Evolutionary conservation across 1,140 invertebrate species (phyloP).

Genomic region (Paralvinella palmiformis): DNA sequence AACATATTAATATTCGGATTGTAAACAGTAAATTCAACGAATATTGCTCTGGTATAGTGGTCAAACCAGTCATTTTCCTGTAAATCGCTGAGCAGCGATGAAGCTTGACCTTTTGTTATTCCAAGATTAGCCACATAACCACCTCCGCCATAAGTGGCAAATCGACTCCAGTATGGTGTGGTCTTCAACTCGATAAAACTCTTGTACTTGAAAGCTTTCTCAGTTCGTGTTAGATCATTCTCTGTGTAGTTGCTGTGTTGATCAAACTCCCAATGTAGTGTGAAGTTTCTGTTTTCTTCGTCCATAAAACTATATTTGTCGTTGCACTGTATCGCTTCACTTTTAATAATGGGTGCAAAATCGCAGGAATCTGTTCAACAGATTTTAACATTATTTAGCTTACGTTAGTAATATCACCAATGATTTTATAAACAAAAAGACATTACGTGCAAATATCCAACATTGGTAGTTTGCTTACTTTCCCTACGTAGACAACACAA

Average conservation of each 20-base stretch:
- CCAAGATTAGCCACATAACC: constrained; percentile 33
- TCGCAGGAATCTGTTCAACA: neutral
- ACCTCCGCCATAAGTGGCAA: constrained; percentile 29
- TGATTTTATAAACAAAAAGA: no score
- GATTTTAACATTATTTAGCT: no score
- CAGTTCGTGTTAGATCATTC: neutral
- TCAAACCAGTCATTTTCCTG: constrained; percentile 48
- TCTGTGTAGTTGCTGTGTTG: neutral
- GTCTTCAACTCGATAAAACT: constrained; percentile 20
- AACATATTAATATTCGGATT: constrained; percentile 46
- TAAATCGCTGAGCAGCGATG: neutral
- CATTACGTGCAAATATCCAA: no score
- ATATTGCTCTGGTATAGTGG: constrained; percentile 54
- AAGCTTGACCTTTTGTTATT: neutral
- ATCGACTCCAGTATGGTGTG: constrained; percentile 24
- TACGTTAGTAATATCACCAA: no score
- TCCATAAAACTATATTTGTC: neutral
- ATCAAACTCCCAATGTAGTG: neutral
- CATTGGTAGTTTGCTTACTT: no score
- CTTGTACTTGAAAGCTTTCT: constrained; percentile 23
- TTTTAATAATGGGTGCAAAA: neutral
- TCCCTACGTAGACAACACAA: no score
- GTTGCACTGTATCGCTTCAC: neutral
- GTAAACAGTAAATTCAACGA: constrained; percentile 58
- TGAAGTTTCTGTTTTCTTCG: constrained; percentile 5